phyloP scores from a whole-genome alignment of 1,140 invertebrate species.

The Camponotus pennsylvanicus region DNA sequence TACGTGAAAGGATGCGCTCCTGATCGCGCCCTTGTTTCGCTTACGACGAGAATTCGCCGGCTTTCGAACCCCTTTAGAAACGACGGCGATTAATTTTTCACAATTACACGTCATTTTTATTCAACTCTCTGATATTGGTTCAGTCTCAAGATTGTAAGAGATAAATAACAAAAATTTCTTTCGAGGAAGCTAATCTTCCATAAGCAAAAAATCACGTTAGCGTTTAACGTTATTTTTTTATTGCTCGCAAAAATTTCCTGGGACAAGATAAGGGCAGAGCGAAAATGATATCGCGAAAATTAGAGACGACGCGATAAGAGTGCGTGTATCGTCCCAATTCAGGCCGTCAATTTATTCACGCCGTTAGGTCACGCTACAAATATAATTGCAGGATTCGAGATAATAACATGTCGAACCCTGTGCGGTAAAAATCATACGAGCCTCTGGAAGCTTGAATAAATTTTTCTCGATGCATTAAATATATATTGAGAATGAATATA shows the following conservation, averaged over 20 bases:
- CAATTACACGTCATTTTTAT: conserved; percentile 10
- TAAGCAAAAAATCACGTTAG: too few relatives aligned
- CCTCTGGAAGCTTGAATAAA: conserved; percentile 20
- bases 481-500: neutral
- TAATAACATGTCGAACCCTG: conserved; percentile 21
- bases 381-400: neutral
- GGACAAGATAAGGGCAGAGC: neutral
- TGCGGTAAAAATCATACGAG: conserved; percentile 9
- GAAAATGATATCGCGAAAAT: neutral
- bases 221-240: too few relatives aligned
- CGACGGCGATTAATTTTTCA: conserved; percentile 21
- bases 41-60: neutral
- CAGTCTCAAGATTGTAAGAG: neutral
- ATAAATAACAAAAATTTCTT: neutral
- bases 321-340: conserved; percentile 10
- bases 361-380: conserved; percentile 15
- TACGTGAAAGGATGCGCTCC: conserved; percentile 42
- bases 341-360: conserved; percentile 3
- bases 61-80: neutral
- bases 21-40: conserved; percentile 26
- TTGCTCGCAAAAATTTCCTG: neutral
- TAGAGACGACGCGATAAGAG: neutral
- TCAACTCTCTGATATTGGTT: neutral
- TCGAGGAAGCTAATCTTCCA: too few relatives aligned
- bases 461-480: neutral